Conservation (phyloP, 2,797 vertebrate genomes). For the Cercopithecus diana region DNA sequence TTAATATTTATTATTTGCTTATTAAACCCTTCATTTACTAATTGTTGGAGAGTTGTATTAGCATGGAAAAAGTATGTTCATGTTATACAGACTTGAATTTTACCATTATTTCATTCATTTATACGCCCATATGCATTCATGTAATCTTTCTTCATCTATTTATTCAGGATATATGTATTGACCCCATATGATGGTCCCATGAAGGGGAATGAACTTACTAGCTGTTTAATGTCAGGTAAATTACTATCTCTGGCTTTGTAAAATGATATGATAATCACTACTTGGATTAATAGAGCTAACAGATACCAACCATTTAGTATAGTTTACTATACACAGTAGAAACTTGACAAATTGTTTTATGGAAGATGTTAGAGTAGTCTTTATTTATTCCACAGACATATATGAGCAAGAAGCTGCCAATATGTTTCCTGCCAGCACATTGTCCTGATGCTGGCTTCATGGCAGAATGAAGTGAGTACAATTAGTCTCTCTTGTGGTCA, state of each 20-base stretch:
- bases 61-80: not conserved
- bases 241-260: not conserved
- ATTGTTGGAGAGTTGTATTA: not conserved
- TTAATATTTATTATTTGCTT: not conserved
- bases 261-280: not conserved
- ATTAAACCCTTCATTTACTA: not conserved
- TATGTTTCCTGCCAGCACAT: not conserved
- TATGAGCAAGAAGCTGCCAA: not conserved
- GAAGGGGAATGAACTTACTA: not conserved
- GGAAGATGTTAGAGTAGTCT: not conserved
- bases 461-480: not conserved
- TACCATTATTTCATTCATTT: not conserved
- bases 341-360: not conserved
- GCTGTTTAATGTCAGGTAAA: not conserved
- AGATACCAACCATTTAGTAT: not conserved
- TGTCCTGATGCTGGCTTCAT: not conserved
- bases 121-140: not conserved
- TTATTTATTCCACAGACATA: not conserved
- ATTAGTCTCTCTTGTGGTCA: not conserved
- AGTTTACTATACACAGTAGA: not conserved
- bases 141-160: not conserved
- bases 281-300: not conserved
- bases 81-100: not conserved
- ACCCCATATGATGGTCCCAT: not conserved
- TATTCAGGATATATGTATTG: not conserved